phyloP scores from a whole-genome alignment of 2,113 vertebrate species.

The Numenius arquata region DNA sequence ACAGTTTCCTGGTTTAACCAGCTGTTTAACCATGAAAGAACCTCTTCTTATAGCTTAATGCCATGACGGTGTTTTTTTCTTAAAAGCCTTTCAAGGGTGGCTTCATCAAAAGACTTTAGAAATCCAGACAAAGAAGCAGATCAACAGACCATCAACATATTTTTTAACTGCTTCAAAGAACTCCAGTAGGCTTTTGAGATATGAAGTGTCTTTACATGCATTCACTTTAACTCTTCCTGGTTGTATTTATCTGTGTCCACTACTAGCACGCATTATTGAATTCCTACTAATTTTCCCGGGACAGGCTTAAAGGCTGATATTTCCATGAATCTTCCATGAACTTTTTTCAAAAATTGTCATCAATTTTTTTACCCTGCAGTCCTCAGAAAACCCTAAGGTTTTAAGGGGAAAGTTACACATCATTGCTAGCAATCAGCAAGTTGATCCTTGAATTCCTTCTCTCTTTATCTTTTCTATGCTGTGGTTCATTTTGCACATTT shows the following conservation, averaged over 20 bases:
- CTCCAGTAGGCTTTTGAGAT: background rate
- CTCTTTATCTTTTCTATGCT: background rate
- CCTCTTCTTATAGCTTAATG: background rate
- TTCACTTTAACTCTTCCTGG: background rate
- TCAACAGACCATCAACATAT: background rate
- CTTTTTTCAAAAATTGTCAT: background rate
- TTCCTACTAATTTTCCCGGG: background rate
- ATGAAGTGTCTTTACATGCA: background rate
- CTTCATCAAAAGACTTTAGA: background rate
- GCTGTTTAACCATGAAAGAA: background rate
- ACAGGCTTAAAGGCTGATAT: background rate
- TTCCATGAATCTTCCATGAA: background rate
- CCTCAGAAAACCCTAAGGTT: background rate
- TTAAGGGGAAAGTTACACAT: background rate
- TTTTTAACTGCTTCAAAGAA: background rate
- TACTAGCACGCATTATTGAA: background rate
- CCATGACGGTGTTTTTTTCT: fast-evolving
- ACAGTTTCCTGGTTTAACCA: background rate
- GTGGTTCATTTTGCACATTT: background rate
- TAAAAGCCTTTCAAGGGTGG: background rate
- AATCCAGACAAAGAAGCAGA: background rate
- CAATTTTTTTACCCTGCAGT: background rate
- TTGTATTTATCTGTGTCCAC: background rate
- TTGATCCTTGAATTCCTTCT: background rate
- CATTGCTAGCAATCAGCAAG: background rate